Evolutionary conservation across 2,113 vertebrate genomes (phyloP).

Genomic region (Dromaius novaehollandiae): DNA sequence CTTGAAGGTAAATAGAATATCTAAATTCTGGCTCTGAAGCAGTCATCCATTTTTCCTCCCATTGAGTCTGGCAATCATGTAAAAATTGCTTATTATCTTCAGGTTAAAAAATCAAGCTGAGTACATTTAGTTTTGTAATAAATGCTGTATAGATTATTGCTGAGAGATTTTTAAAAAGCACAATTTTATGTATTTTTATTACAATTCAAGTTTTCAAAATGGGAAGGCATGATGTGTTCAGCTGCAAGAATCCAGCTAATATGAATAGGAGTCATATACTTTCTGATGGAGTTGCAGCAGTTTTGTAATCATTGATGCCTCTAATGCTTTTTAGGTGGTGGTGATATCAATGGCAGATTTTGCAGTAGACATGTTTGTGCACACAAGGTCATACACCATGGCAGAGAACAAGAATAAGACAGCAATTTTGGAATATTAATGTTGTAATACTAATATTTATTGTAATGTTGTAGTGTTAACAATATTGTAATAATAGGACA

Average conservation of each 20-base stretch:
- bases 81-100: not conserved
- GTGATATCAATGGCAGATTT: not conserved
- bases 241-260: accelerated
- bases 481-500: not conserved
- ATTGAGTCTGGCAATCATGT: not conserved
- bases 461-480: no score
- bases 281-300: not conserved
- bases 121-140: not conserved
- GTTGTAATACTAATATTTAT: no score
- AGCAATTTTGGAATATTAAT: no score
- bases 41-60: not conserved
- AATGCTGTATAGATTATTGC: no score
- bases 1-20: not conserved
- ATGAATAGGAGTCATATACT: not conserved
- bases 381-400: accelerated
- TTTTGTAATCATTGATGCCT: not conserved
- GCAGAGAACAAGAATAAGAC: not conserved
- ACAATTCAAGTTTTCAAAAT: not conserved
- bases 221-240: not conserved
- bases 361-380: not conserved
- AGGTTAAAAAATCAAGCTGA: not conserved
- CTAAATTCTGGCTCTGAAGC: not conserved
- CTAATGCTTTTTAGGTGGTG: not conserved
- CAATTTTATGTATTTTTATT: not conserved
- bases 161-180: not conserved